These are phyloP conservation scores for Altica lythri DNA, from an alignment of 2,888 invertebrate genomes.

Conservation along the genomic window DNA sequence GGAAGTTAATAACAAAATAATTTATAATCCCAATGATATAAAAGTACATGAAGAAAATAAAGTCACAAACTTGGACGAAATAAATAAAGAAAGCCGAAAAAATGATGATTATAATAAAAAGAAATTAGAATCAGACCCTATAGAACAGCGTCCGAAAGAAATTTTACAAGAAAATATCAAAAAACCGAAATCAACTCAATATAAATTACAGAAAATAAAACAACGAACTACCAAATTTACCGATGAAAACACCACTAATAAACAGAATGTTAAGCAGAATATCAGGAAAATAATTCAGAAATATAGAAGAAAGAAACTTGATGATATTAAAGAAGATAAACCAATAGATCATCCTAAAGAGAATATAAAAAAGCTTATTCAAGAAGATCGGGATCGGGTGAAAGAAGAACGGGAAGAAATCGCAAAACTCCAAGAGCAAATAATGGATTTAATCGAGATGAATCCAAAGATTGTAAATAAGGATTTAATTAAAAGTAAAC, in stretches of 20 bases:
- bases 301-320: conserved; percentile 42
- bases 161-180: conserved; percentile 1
- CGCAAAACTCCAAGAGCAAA: conserved; percentile 57
- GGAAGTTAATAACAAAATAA: no score
- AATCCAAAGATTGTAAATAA: conserved; percentile 60
- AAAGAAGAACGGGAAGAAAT: conserved; percentile 59
- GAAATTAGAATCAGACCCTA: not conserved
- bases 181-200: not conserved
- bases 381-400: conserved; percentile 57
- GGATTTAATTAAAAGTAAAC: conserved; percentile 58
- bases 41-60: no score
- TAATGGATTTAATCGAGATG: conserved; percentile 58
- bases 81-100: no score
- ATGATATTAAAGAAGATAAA: conserved; percentile 31
- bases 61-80: no score
- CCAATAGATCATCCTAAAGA: conserved; percentile 38
- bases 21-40: no score
- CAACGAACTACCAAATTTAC: no score
- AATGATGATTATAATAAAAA: conserved; percentile 4
- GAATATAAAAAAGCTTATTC: conserved; percentile 49
- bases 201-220: no score
- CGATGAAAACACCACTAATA: conserved; percentile 21
- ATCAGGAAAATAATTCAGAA: conserved; percentile 45
- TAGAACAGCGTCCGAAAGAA: not conserved
- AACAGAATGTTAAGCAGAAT: conserved; percentile 42